A percentile compares a stretch with the other conserved stretches of the same genome.
Conservation (phyloP, 2,113 vertebrate genomes). For the Candoia aspera region DNA sequence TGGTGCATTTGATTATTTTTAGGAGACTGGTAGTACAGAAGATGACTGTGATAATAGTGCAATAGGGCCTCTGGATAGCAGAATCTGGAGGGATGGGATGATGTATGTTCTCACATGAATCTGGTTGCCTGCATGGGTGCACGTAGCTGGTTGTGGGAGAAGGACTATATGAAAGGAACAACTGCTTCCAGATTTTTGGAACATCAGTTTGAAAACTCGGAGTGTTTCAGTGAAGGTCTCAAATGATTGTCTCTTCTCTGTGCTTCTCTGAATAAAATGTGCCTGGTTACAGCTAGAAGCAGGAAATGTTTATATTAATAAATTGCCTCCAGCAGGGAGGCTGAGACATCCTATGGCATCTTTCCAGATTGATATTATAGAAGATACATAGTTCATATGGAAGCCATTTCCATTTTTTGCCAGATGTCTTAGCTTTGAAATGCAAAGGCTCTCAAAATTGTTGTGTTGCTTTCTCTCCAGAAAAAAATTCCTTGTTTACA, state of each 20-base stretch:
- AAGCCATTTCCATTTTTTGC: not conserved
- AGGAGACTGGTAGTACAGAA: not conserved
- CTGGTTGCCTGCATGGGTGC: not conserved
- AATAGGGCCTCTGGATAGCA: not conserved
- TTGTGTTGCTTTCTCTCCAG: not conserved
- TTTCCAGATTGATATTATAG: slow-evolving; percentile 15
- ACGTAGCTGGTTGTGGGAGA: not conserved
- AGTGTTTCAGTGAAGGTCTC: not conserved
- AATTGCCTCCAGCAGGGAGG: not conserved
- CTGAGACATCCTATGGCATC: not conserved
- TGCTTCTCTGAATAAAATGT: not conserved
- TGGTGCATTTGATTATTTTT: not conserved
- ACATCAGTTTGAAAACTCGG: not conserved
- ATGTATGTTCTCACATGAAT: not conserved
- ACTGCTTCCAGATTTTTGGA: slow-evolving; percentile 22
- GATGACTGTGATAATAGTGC: not conserved
- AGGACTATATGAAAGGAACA: slow-evolving; percentile 2
- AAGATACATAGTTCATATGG: not conserved
- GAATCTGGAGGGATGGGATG: too few species aligned
- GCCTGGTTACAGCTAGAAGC: not conserved
- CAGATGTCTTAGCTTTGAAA: not conserved
- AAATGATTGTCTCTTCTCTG: not conserved
- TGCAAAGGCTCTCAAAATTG: not conserved
- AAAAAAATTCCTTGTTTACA: not conserved
- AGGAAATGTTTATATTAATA: not conserved